Conservation (phyloP, 2,113 vertebrate species). For the Irena cyanogastra region DNA sequence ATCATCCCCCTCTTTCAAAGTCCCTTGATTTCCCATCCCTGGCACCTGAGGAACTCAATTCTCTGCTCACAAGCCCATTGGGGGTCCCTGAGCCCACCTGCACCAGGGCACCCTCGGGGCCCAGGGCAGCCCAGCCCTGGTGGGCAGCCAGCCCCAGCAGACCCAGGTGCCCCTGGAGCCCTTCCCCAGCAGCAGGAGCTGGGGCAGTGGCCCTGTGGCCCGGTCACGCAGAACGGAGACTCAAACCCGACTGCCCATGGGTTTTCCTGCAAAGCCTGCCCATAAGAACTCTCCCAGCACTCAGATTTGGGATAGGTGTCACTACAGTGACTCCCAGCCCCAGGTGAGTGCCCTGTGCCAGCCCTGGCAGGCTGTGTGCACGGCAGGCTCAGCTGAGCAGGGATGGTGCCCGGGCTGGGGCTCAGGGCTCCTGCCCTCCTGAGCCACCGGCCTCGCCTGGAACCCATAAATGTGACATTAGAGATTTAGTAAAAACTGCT, state of each 20-base stretch:
- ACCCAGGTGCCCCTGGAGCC: neutral
- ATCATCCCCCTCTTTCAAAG: neutral
- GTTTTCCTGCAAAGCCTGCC: neutral
- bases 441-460: too few relatives aligned
- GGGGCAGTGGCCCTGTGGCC: too few relatives aligned
- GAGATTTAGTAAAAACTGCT: neutral
- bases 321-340: neutral
- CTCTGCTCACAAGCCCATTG: neutral
- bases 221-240: neutral
- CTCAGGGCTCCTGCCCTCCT: too few relatives aligned
- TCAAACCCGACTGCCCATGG: neutral
- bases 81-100: neutral
- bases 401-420: too few relatives aligned
- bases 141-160: neutral
- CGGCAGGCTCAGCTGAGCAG: neutral
- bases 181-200: neutral
- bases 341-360: neutral
- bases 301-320: neutral
- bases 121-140: neutral
- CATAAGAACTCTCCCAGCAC: neutral
- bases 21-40: neutral
- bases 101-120: accelerated
- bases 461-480: neutral
- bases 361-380: neutral
- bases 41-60: neutral